phyloP scores from a whole-genome alignment of 2,888 invertebrate genomes.

The Rambutsinella grinnellia region DNA sequence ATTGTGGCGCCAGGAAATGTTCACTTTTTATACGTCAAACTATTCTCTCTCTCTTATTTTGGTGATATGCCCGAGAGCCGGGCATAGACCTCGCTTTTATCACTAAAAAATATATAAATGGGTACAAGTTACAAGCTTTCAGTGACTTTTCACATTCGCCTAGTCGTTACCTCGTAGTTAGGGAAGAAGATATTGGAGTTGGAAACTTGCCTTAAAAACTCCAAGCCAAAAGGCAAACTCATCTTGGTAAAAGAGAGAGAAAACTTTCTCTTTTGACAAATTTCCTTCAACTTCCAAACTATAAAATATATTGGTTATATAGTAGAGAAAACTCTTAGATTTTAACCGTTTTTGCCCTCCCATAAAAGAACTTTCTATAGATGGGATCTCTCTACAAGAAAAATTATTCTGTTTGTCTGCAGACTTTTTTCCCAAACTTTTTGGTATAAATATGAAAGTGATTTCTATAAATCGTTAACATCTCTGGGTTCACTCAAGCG shows the following conservation, averaged over 20 bases:
- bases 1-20: constrained; percentile 66
- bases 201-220: constrained; percentile 39
- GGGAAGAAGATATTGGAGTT: constrained; percentile 36
- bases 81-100: background rate
- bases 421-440: constrained; percentile 15
- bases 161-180: background rate
- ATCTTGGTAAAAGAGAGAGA: constrained; percentile 11
- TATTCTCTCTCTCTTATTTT: constrained; percentile 28
- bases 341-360: constrained; percentile 32
- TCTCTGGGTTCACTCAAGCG: background rate
- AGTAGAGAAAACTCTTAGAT: background rate
- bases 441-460: constrained; percentile 26
- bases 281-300: constrained; percentile 4
- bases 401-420: constrained; percentile 40
- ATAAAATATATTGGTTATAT: background rate
- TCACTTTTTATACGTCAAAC: constrained; percentile 66
- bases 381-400: constrained; percentile 34
- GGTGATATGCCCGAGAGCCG: too few relatives aligned
- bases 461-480: background rate
- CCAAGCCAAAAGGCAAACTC: constrained; percentile 17
- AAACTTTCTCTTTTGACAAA: constrained; percentile 47
- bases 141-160: background rate
- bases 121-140: background rate
- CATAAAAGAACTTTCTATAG: constrained; percentile 26
- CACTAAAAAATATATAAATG: background rate